Percentiles rank a stretch among this genome's conserved stretches.
Evolutionary conservation across 2,888 invertebrate species (phyloP).

Genomic region (Himalopsyche japonica): DNA sequence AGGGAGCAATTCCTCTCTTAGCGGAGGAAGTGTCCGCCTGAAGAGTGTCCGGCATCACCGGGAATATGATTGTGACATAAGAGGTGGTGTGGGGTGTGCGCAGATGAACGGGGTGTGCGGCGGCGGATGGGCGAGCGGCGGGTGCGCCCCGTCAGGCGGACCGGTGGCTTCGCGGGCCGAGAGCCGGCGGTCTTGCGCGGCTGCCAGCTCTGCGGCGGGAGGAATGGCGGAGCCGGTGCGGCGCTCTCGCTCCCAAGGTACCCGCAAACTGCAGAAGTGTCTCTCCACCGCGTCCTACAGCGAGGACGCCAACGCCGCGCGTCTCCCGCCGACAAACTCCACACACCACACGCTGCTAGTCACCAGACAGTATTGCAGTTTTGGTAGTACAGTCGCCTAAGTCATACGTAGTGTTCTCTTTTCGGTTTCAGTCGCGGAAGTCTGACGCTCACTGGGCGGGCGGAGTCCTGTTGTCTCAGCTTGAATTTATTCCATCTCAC

Average conservation of each 20-base stretch:
- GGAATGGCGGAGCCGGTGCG: conserved; percentile 62
- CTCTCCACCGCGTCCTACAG: conserved; percentile 86
- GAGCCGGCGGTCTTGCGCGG: conserved; percentile 26
- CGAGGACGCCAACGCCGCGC: conserved; percentile 67
- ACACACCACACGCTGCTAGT: conserved; percentile 72
- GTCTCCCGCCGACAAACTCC: conserved; percentile 57
- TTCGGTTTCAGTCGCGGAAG: not conserved
- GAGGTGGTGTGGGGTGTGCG: conserved; percentile 46
- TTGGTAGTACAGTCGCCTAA: conserved; percentile 86
- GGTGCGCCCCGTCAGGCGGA: conserved; percentile 43
- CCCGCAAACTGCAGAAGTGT: conserved; percentile 90
- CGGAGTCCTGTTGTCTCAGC: not conserved
- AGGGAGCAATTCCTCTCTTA: not conserved
- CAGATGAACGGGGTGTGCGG: conserved; percentile 80
- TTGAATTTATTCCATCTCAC: too few relatives aligned
- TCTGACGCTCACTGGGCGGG: not conserved
- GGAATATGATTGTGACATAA: not conserved
- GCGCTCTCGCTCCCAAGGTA: conserved; percentile 94
- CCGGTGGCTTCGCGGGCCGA: not conserved
- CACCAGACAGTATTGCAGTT: conserved; percentile 93
- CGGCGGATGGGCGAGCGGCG: conserved; percentile 42
- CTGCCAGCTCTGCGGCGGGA: conserved; percentile 43
- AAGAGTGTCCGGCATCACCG: not conserved
- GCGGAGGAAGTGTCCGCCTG: not conserved
- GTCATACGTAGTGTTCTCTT: conserved; percentile 34